phyloP scores from a whole-genome alignment of 2,113 vertebrate species.

The Megalops atlanticus region DNA sequence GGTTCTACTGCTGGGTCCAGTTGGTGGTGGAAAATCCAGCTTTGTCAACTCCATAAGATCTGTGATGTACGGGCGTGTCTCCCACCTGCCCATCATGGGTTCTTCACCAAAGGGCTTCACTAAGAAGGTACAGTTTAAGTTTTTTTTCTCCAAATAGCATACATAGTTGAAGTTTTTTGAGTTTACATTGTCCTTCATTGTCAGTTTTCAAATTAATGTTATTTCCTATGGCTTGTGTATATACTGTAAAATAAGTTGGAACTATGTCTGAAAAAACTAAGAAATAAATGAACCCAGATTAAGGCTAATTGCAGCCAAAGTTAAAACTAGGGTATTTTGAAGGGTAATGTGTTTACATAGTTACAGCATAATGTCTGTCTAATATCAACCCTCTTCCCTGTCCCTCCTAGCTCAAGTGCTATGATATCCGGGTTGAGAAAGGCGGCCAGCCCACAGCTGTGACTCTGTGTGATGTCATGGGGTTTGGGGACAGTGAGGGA shows the following conservation, averaged over 20 bases:
- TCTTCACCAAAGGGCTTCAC: conserved; percentile 5
- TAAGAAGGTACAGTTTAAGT: conserved; percentile 42
- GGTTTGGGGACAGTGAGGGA: not conserved
- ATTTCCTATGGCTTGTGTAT: too few relatives aligned
- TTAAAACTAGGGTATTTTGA: too few relatives aligned
- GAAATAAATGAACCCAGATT: too few relatives aligned
- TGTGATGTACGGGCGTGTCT: not conserved
- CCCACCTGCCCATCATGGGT: conserved; percentile 15
- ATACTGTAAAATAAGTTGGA: too few relatives aligned
- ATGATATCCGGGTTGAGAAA: conserved; percentile 12
- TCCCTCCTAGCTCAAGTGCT: conserved; percentile 32
- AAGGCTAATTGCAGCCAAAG: too few relatives aligned
- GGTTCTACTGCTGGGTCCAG: conserved; percentile 38
- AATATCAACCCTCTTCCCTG: not conserved
- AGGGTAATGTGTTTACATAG: too few relatives aligned
- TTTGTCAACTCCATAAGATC: conserved; percentile 40
- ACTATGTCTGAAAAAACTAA: too few relatives aligned
- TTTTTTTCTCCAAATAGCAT: too few relatives aligned
- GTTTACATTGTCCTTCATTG: too few relatives aligned
- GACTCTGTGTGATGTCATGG: conserved; percentile 36
- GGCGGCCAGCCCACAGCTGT: conserved; percentile 18
- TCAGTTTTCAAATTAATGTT: too few relatives aligned
- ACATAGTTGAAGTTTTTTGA: too few relatives aligned
- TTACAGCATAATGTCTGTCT: not conserved
- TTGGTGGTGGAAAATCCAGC: conserved; percentile 41